These are phyloP conservation scores for Ptychodera flava DNA, from an alignment of 35 echinoderm and acorn worm genomes.

Conservation along the genomic window DNA sequence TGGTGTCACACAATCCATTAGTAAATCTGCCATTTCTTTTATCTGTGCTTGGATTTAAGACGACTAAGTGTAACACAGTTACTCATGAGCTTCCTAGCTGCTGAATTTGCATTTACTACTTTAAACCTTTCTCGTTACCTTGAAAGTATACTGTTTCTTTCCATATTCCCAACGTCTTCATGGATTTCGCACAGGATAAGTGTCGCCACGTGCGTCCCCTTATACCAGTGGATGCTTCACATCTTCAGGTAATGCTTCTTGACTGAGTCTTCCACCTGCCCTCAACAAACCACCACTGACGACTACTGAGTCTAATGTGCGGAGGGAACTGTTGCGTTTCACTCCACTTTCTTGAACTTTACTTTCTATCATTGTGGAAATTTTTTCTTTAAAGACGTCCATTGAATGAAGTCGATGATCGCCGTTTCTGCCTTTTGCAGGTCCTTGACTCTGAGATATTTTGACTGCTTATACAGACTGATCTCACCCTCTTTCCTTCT, in stretches of 20 bases:
- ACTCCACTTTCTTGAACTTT: no score
- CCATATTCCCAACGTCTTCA: conserved; percentile 23
- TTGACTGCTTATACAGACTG: no score
- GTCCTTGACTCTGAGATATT: no score
- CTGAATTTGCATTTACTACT: conserved; percentile 22
- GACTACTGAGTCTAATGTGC: neutral
- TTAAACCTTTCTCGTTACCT: neutral
- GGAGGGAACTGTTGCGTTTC: neutral
- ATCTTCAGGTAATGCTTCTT: neutral
- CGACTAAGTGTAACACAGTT: conserved; percentile 26
- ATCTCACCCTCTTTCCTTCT: no score
- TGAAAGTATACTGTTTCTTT: conserved; percentile 14
- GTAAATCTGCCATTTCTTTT: conserved; percentile 45
- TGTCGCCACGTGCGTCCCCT: conserved; percentile 4
- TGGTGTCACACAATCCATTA: conserved; percentile 21
- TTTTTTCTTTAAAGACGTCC: neutral
- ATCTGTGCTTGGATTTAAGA: neutral
- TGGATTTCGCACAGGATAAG: conserved; percentile 16
- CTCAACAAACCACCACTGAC: conserved; percentile 37
- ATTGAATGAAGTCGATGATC: neutral
- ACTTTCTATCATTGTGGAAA: neutral
- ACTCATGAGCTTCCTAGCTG: neutral
- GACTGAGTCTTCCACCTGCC: no score
- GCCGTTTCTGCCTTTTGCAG: no score
- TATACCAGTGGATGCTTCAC: neutral